These are phyloP conservation scores for Noctua janthina DNA, from an alignment of 2,888 invertebrate species.

Conservation along the genomic window DNA sequence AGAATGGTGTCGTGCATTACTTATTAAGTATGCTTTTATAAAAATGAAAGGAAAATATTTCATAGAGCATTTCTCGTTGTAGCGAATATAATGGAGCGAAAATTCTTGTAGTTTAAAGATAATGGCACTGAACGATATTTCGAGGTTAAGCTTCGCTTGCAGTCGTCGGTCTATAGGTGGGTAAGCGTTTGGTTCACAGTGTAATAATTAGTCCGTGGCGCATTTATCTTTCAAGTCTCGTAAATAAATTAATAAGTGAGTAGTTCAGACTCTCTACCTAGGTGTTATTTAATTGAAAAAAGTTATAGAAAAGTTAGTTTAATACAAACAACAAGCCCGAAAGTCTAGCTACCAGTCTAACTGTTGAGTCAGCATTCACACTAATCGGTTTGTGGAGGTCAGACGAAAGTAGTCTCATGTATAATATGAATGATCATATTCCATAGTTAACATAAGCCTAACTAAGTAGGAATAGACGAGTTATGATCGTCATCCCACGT, in stretches of 20 bases:
- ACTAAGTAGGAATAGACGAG: too few relatives aligned
- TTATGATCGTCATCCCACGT: not conserved
- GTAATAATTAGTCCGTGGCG: not conserved
- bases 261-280: not conserved
- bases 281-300: not conserved
- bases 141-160: not conserved
- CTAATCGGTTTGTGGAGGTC: not conserved
- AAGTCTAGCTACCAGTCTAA: not conserved
- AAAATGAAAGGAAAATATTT: slow-evolving; percentile 12
- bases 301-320: too few relatives aligned
- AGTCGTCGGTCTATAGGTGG: not conserved
- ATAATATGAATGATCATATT: not conserved
- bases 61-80: not conserved
- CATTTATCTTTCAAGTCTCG: not conserved
- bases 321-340: not conserved
- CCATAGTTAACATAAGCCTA: not conserved
- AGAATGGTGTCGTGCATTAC: not conserved
- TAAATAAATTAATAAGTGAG: not conserved
- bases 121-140: too few relatives aligned
- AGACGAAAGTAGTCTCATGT: not conserved
- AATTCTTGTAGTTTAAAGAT: not conserved
- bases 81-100: not conserved
- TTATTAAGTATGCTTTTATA: slow-evolving; percentile 9
- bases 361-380: not conserved
- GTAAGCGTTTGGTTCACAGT: not conserved